phyloP scores from a whole-genome alignment of 2,113 vertebrate genomes.

The Oncorhynchus nerka region DNA sequence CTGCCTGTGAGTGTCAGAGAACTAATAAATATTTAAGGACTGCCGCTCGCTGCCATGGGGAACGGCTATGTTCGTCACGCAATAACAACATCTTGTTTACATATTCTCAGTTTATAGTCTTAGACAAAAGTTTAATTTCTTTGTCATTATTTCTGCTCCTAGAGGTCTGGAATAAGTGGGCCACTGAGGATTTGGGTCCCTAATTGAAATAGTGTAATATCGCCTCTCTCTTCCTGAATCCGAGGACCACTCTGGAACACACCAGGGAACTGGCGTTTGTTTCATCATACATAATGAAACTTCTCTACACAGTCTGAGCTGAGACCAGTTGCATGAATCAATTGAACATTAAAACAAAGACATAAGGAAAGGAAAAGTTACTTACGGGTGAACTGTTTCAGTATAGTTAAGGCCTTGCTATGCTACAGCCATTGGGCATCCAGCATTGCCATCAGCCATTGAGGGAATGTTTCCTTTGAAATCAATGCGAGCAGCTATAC shows the following conservation, averaged over 20 bases:
- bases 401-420: no score
- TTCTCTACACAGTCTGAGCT: slow-evolving; percentile 3
- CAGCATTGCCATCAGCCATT: no score
- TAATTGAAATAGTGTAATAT: slow-evolving; percentile 41
- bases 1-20: slow-evolving; percentile 41
- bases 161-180: slow-evolving; percentile 39
- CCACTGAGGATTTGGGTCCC: slow-evolving; percentile 7
- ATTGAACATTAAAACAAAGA: neutral
- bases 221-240: neutral
- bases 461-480: no score
- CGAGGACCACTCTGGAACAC: neutral
- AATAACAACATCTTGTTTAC: slow-evolving; percentile 56
- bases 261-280: slow-evolving; percentile 8
- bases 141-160: slow-evolving; percentile 36
- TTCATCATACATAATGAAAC: neutral
- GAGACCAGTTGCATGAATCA: neutral
- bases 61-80: slow-evolving; percentile 26
- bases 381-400: no score
- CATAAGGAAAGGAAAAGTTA: neutral
- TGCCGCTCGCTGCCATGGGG: slow-evolving; percentile 33
- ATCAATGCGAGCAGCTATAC: no score
- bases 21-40: slow-evolving; percentile 58
- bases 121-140: slow-evolving; percentile 37
- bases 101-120: slow-evolving; percentile 31
- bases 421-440: no score